Percentiles rank a stretch among this genome's conserved stretches.
Conservation (phyloP, 2,797 vertebrate genomes). For the Cynodonichthys magdalenae region DNA sequence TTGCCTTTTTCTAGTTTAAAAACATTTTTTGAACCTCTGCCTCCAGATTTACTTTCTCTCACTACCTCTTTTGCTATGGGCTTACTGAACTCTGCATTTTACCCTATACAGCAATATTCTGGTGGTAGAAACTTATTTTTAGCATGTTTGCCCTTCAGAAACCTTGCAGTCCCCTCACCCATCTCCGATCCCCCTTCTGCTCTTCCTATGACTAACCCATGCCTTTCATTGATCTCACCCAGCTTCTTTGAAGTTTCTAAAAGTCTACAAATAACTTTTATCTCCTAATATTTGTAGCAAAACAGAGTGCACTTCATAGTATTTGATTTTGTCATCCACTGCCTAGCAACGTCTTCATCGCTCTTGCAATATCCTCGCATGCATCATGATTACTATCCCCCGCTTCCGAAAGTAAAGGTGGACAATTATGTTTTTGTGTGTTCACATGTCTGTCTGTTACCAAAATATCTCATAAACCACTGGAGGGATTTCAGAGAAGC, state of each 20-base stretch:
- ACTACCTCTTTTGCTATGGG: constrained; percentile 45
- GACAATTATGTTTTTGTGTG: no score
- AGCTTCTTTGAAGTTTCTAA: constrained; percentile 29
- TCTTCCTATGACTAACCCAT: constrained; percentile 29
- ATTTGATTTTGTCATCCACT: constrained; percentile 70
- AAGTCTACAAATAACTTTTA: constrained; percentile 51
- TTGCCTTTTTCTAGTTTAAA: constrained; percentile 2
- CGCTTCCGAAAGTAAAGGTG: neutral
- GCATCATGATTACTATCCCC: constrained; percentile 24
- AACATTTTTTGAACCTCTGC: neutral
- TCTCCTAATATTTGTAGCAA: constrained; percentile 48
- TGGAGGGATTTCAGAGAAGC: neutral
- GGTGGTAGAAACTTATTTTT: constrained; percentile 61
- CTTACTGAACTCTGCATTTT: constrained; percentile 76
- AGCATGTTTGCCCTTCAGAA: constrained; percentile 53
- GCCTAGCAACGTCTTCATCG: constrained; percentile 31
- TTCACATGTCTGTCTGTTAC: neutral
- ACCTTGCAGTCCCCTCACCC: constrained; percentile 37
- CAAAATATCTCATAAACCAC: neutral
- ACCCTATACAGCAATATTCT: constrained; percentile 62
- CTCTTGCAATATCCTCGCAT: constrained; percentile 17
- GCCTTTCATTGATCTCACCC: neutral
- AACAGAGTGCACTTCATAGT: constrained; percentile 64
- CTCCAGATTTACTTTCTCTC: constrained; percentile 45
- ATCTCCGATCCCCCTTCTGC: constrained; percentile 40